Base-by-base conservation (phyloP, 2,797 vertebrate genomes). In the Rhynchonycteris naso region DNA sequence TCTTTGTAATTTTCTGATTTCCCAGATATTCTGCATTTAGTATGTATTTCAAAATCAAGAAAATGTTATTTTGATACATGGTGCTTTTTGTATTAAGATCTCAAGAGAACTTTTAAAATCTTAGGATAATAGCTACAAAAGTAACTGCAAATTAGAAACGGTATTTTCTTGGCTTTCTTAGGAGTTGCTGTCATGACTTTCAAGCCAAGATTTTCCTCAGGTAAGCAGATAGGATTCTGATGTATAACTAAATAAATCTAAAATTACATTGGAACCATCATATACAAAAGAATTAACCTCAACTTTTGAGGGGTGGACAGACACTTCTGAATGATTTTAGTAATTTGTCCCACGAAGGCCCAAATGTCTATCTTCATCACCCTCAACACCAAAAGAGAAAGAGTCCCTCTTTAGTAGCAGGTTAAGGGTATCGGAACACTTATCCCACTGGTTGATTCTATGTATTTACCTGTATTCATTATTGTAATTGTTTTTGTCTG, bases 11-110 rank as follows among this genome's bases (percentile, higher is more conserved):
- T 87, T 86, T 89, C 82, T 71, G 59, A 66, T 33, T 66, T 90
- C 66, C 68, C 76, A 79, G 69, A 59, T 69, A 52, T 65, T 85
- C 54, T 54, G 10, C 69, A 30, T 9, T 30, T n/a, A 71, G n/a
- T 33, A 28, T 54, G 18, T 88, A 79, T 92, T 90, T 92, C 58
- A 35, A 43, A 84, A 54, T 43, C 50, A 68, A 72, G 18, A n/a
- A 82, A 65, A 24, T 4, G 13, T 79, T 75, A 56, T 69, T 82
- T 90, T 91, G 78, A 43, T 43, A 43, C 43, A 43, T 43, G 43
- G 4, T 74, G 66, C 14, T 52, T 89, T 93, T 95, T 85, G 12
- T 95, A 91, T 87, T 90, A 85, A 10, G 21, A 80, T 43, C 94
- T 95, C 4, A 86, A 83, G 71, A 80, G 16, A 76, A 87, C 18